phyloP scores from a whole-genome alignment of 1,140 invertebrate genomes.

The Euglossa dilemma region DNA sequence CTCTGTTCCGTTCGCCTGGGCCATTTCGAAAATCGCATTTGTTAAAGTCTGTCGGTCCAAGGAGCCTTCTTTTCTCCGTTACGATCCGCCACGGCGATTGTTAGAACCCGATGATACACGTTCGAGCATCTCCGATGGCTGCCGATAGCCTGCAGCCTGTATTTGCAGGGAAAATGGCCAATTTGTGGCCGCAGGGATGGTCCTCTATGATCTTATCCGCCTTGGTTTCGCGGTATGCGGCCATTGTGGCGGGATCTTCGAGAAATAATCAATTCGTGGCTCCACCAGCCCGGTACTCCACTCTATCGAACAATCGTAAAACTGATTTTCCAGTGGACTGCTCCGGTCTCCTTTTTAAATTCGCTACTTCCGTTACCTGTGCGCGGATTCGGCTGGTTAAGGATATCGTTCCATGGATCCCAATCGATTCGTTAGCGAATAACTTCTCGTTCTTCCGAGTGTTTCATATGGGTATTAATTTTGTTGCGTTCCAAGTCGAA shows the following conservation, averaged over 20 bases:
- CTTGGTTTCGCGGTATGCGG: not conserved
- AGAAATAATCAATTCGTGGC: not conserved
- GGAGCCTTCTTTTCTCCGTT: not conserved
- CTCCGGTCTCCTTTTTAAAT: too few species aligned
- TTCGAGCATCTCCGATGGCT: not conserved
- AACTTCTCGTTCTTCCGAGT: too few species aligned
- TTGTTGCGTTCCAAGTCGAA: too few species aligned
- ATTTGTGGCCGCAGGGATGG: not conserved
- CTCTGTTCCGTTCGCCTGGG: not conserved
- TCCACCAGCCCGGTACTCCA: too few species aligned
- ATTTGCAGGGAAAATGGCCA: not conserved
- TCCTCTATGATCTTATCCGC: not conserved
- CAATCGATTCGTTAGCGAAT: too few species aligned
- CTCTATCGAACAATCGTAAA: too few species aligned
- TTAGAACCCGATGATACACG: not conserved
- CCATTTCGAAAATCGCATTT: conserved; percentile 12
- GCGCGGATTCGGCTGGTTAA: too few species aligned
- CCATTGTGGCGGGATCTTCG: not conserved
- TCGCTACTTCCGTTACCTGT: too few species aligned
- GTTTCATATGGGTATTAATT: too few species aligned
- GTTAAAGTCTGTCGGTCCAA: not conserved
- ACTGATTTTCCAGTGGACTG: too few species aligned
- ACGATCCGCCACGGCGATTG: not conserved
- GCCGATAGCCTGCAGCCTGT: not conserved
- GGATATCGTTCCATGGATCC: too few species aligned